Evolutionary conservation across 2,888 invertebrate species (phyloP).

Genomic region (Galerucella pusilla): DNA sequence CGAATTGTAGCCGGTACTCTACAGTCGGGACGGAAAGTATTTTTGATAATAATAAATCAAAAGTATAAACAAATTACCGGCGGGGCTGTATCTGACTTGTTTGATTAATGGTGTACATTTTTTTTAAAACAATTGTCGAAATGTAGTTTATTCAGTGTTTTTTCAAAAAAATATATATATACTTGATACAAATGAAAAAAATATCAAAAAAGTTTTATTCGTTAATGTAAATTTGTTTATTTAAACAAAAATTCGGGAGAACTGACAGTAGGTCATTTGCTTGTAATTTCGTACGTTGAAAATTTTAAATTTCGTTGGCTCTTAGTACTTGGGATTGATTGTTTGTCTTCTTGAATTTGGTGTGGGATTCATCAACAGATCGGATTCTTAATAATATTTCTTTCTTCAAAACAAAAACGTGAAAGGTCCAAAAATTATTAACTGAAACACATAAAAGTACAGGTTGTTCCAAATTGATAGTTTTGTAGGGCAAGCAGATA

Average conservation of each 20-base stretch:
- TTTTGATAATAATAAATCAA: slow-evolving; percentile 38
- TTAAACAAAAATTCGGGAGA: too few species aligned
- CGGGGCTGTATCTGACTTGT: slow-evolving; percentile 26
- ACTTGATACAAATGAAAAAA: background rate
- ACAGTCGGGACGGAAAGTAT: slow-evolving; percentile 23
- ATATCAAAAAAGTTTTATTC: too few species aligned
- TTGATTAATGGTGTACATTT: slow-evolving; percentile 31
- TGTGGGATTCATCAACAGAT: too few species aligned
- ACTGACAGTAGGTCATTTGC: too few species aligned
- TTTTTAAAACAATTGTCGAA: slow-evolving; percentile 1
- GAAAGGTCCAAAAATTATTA: background rate
- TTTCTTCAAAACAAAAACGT: background rate
- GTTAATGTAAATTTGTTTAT: background rate
- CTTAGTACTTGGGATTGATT: too few species aligned
- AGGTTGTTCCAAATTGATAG: background rate
- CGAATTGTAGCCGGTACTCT: slow-evolving; percentile 28
- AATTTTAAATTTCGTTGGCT: too few species aligned
- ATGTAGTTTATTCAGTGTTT: slow-evolving; percentile 14
- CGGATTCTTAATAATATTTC: too few species aligned
- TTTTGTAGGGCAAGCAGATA: too few species aligned
- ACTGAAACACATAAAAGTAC: background rate
- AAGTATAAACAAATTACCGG: slow-evolving; percentile 25
- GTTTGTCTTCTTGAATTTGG: too few species aligned
- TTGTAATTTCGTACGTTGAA: too few species aligned
- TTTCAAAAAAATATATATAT: slow-evolving; percentile 5